Base-by-base conservation (phyloP, 2,113 vertebrate genomes). In the Copsychus sechellarum region DNA sequence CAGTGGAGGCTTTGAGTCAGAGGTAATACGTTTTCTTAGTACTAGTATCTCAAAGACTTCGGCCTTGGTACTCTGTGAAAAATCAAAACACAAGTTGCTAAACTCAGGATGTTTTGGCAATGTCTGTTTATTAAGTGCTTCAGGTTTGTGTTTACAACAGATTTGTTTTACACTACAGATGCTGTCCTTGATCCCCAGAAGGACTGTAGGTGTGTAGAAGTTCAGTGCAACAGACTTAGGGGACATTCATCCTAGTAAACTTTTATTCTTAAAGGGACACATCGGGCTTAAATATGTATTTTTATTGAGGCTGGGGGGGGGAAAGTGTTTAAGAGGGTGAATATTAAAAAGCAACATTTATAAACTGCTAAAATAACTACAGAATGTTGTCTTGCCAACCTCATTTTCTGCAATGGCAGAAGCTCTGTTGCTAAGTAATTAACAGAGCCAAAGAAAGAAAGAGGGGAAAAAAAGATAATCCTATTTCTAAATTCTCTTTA, bases 401-500 rank as follows among this genome's bases (percentile, higher is more conserved):
- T 92, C 9, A 45, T 80, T 77, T 93, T 81, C 71, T 86, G 47
- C 14, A 90, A 71, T 4, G 2, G 42, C 34, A 80, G 57, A 60
- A 82, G 56, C 50, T 90, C 47, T 66, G 67, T 88, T 93, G 86
- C 80, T 94, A 92, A 92, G 91, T 88, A 94, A 88, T 92, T 93
- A 95, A 47, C 20, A 58, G 50, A 88, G 19, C 24, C 45, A 76
- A 82, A 82, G 78, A 88, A 90, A 83, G 61, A 90, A 23, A 74
- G 22, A 79, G 14, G 34, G 36, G 22, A 7, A 16, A 69, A 58
- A 56, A 34, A 25, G 12, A 64, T 5, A 86, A 65, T 15, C 3
- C 5, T 71, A 22, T 82, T 93, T 91, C 73, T 61, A 84, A 84
- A 76, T 61, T 92, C 8, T 61, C 33, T 65, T 67, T 61, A 79